Evolutionary conservation across 2,888 invertebrate genomes (phyloP), one percentile per base, ranked within the genome.

Genomic region (Biston betularia): DNA sequence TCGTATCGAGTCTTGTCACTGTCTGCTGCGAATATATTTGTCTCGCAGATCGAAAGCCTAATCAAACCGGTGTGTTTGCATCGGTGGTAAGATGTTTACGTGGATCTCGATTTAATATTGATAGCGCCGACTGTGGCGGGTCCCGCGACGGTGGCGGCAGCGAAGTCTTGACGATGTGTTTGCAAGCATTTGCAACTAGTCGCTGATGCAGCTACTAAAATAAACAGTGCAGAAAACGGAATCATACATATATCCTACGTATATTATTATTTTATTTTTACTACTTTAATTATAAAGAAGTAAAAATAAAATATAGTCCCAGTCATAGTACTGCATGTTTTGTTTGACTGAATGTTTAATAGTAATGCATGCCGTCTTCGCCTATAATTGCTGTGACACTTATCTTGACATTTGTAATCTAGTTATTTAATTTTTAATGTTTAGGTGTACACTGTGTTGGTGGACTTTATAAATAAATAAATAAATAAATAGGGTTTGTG

Each of bases 21-120:
- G 14, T 9, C 38, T 40, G 34, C 10, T 35, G 8, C 49, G 50
- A 52, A 79, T 76, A 65, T 57, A 74, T 74, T 65, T 72, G 76
- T 79, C 64, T 66, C 78, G 76, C 80, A 85, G 84, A 88, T 87
- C 81, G 82, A 82, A 83, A 78, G 74, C 74, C 79, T 83, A 84
- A 87, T 86, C 83, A 81, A 87, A 82, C 82, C 78, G 78, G 79
- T 80, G 79, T 75, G 84, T 85, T 84, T 85, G 80, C 82, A 75
- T 79, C 81, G 79, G 79, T 77, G 54, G 15, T 48, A 72, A 77
- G 77, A 79, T 83, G 79, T 84, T 86, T 85, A 80, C 79, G 79
- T 80, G 79, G 79, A 56, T 55, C 72, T 77, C 72, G 79, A 86
- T 90, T 87, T 86, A 91, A 88, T 90, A 91, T 91, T 90, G 88